Conservation (phyloP, 2,888 invertebrate genomes). For the Ennomos fuscantarius region DNA sequence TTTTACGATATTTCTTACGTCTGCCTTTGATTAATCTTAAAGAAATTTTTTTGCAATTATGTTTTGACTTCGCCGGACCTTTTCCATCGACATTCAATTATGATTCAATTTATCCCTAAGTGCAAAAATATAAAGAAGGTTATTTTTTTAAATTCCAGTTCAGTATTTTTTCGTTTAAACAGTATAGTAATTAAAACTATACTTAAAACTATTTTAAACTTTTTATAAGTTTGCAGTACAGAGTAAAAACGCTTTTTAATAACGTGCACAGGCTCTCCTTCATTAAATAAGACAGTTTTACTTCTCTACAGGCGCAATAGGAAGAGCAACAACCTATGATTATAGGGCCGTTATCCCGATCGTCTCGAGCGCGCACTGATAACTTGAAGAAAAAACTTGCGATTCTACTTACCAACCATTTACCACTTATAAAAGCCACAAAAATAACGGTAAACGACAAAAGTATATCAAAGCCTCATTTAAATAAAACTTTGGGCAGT, state of each 20-base stretch:
- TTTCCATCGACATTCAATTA: no score
- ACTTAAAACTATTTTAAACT: no score
- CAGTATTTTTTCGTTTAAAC: no score
- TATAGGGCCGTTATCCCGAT: slow-evolving; percentile 83
- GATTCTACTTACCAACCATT: slow-evolving; percentile 23
- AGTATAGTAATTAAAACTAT: no score
- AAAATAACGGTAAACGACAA: slow-evolving; percentile 33
- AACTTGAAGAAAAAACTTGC: slow-evolving; percentile 55
- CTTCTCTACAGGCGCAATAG: slow-evolving; percentile 67
- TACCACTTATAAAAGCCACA: slow-evolving; percentile 26
- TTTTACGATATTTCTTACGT: slow-evolving; percentile 24
- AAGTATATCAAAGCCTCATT: slow-evolving; percentile 35
- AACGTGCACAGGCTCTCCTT: slow-evolving; percentile 55
- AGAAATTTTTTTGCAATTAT: not conserved
- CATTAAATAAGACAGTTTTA: slow-evolving; percentile 58
- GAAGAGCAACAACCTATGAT: slow-evolving; percentile 85
- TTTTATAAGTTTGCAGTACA: no score
- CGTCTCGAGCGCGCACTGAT: slow-evolving; percentile 71
- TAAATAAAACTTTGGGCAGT: slow-evolving; percentile 48
- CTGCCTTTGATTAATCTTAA: slow-evolving; percentile 16
- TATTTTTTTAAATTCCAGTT: no score
- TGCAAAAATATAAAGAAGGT: no score
- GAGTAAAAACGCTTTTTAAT: slow-evolving; percentile 12
- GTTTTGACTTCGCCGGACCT: no score
- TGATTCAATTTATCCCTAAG: no score